Base-by-base conservation (phyloP, 2,888 invertebrate species). In the Tetragonula carbonaria region DNA sequence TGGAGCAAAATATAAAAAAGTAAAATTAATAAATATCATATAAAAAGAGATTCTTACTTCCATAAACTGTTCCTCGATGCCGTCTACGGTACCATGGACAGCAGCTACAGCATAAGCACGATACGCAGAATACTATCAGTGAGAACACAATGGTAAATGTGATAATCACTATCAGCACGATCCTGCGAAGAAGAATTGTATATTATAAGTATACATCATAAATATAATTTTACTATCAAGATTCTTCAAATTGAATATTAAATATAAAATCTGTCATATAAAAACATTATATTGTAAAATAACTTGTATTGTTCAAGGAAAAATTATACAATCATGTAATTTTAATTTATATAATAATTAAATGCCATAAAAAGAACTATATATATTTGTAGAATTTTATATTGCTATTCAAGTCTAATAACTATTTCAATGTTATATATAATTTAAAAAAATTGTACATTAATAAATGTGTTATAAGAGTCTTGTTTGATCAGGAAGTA, bases 31-130 rank as follows among this genome's bases (percentile, higher is more conserved):
- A 33, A n/a, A 50, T 33, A 51, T 70, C 11, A 23, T 28, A 45
- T 33, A 21, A 1, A 80, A 55, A 78, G 14, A 78, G 45, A 75
- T 80, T 85, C 93, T 92, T 90, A 94, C 94, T 91, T 86, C 93
- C 93, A 80, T 94, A 94, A 68, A 93, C 91, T 1, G 92, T 92
- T 70, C 94, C 94, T 59, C 85, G 91, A 50, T 93, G 92, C 80
- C 94, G 92, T 76, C 93, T 90, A 55, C 91, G 92, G 85, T 94
- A 93, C 90, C 93, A 93, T 4, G 93, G 92, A 38, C 94, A 94
- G 77, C 92, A 94, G 38, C 90, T 91, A 80, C 94, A 94, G 91
- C 93, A 94, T 51, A 93, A 85, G 75, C 94, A 94, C 4, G 90
- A 91, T 75, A 94, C 78, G 67, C 93, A 93, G 78, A 85, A 90